phyloP scores from a whole-genome alignment of 92 coral and sea anemone genomes.

The Umimayanthus chanpuru region DNA sequence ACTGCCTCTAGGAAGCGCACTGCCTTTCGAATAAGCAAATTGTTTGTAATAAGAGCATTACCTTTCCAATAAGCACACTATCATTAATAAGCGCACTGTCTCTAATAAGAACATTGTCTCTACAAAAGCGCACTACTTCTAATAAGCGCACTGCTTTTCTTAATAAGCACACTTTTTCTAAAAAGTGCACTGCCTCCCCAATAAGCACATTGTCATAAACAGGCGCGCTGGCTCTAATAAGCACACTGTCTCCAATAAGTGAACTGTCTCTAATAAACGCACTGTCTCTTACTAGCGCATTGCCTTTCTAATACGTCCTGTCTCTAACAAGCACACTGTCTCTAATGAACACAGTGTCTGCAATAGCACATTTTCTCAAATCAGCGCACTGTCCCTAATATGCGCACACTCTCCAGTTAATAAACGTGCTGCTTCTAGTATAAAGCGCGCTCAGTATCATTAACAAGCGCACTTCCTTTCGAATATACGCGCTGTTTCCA shows the following conservation, averaged over 20 bases:
- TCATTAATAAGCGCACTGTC: neutral
- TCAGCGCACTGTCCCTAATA: neutral
- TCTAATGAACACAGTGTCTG: neutral
- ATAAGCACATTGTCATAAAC: too few relatives aligned
- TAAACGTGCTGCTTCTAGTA: neutral
- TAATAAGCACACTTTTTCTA: neutral
- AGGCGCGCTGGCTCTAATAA: too few relatives aligned
- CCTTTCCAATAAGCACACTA: neutral
- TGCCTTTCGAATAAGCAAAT: neutral
- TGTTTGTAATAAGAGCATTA: neutral
- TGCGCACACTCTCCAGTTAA: neutral
- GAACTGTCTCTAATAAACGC: neutral
- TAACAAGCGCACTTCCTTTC: too few relatives aligned
- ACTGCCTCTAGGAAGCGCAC: neutral
- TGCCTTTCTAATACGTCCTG: neutral
- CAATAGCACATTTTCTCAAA: neutral
- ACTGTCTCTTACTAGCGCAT: neutral
- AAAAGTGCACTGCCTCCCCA: neutral
- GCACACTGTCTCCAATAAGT: neutral
- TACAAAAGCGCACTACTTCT: neutral
- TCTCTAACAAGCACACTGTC: neutral
- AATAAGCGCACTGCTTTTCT: neutral
- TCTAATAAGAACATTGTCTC: neutral
- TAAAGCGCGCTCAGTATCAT: too few relatives aligned
- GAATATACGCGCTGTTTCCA: too few relatives aligned